Evolutionary conservation across 2,797 vertebrate genomes (phyloP).

Genomic region (Mus spretus): DNA sequence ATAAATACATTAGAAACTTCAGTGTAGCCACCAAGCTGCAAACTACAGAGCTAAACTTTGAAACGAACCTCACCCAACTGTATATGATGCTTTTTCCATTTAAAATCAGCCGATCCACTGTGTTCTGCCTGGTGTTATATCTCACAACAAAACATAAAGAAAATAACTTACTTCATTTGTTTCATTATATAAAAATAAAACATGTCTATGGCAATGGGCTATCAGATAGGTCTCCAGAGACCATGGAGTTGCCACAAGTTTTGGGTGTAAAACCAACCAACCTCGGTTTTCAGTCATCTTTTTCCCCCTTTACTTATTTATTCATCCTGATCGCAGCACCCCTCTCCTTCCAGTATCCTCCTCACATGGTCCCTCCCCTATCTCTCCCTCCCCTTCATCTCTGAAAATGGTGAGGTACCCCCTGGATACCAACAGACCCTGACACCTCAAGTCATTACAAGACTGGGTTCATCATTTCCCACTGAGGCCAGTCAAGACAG

Average conservation of each 20-base stretch:
- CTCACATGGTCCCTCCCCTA: not conserved
- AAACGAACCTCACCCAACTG: not conserved
- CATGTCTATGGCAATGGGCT: not conserved
- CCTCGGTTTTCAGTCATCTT: not conserved
- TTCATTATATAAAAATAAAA: slow-evolving; percentile 49
- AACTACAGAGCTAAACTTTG: not conserved
- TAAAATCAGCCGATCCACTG: not conserved
- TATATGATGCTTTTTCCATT: not conserved
- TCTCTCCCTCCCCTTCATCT: not conserved
- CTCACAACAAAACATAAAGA: slow-evolving; percentile 20
- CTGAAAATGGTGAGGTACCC: not conserved
- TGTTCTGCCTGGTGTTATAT: not conserved
- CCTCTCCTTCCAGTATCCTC: not conserved
- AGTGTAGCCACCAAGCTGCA: not conserved
- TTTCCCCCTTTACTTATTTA: not conserved
- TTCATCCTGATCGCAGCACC: not conserved
- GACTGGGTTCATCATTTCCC: not conserved
- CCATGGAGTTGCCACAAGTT: not conserved
- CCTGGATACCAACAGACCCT: not conserved
- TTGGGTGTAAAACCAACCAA: not conserved
- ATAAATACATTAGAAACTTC: not conserved
- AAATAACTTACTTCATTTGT: slow-evolving; percentile 25
- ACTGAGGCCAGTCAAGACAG: not conserved
- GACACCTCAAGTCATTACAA: not conserved
- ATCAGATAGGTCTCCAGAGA: not conserved